Base-by-base conservation (phyloP, 1,140 invertebrate species). In the Neodiprion lecontei region DNA sequence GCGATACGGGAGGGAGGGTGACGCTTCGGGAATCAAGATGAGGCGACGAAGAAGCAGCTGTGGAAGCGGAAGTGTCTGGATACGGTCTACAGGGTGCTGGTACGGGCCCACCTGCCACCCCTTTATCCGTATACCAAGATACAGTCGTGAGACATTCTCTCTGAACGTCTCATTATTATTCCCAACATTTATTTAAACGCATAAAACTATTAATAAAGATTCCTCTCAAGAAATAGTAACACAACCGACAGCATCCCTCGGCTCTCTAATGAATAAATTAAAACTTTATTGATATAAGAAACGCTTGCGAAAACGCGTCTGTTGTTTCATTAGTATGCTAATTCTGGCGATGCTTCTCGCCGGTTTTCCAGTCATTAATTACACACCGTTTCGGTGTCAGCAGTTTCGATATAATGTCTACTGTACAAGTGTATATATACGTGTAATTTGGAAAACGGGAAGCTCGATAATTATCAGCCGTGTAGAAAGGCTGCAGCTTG, bases 31-130 rank as follows among this genome's bases (percentile, higher is more conserved):
- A 14, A 61, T 61, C 53, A 61, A 61, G 53, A 61, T 61, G 4
- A 61, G 53, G 53, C 28, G 5, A 61, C 4, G 53, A 61, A 17
- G 53, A 17, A 61, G 9, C 53, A 61, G 53, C 53, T 61, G 53
- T 61, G 53, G 53, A 61, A 61, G n/a, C 53, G 53, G 53, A 61
- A 61, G 53, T 61, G 53, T 61, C 53, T 61, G 53, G 53, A 61
- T 61, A 61, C 53, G 53, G 53, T 61, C 53, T 61, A 61, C 53
- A 61, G 53, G 53, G 9, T 61, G 9, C 53, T 61, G 5, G n/a
- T 2, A 21, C 17, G n/a, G 11, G 4, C 53, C 53, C 53, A 61
- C 53, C 53, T 61, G 53, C 11, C 53, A 12, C 53, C 9, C 53
- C n/a, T 17, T 12, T 9, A 61, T 40, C 28, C 5, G 28, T 40